Base-by-base conservation (phyloP, 35 echinoderm and acorn worm genomes). In the Apostichopus japonicus region DNA sequence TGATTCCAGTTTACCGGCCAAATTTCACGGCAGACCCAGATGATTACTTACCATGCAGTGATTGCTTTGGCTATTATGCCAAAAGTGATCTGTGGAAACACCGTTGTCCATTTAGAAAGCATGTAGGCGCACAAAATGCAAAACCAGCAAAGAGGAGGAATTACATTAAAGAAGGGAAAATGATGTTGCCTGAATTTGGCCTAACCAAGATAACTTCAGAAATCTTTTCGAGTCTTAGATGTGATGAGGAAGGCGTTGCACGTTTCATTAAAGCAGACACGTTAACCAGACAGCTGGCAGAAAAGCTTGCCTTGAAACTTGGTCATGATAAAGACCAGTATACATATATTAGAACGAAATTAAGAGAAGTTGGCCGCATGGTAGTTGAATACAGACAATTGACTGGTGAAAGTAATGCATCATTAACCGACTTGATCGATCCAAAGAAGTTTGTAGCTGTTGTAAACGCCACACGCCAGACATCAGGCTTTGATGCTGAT, bases 41-140 rank as follows among this genome's bases (percentile, higher is more conserved):
- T 76, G 82, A 97, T 58, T 95, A 97, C 72, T 63, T 95, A 86
- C 96, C 92, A 52, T 97, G 96, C 89, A 90, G n/a, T 86, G 78
- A 86, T 55, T 97, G 96, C 51, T 79, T 77, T 86, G 93, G 93
- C 14, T 97, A 93, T 92, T 97, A 84, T 88, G 79, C 91, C n/a
- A 97, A 95, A 93, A 84, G 87, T 75, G 96, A 94, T 10, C 56
- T 97, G 78, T 93, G 96, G 92, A 95, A 95, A 87, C 96, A 97
- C 77, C 67, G 80, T 5, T 95, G 96, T 78, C 82, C 93, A 77
- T 16, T 96, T 17, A 75, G 86, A 72, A 56, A 87, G n/a, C 84
- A 15, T 59, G 5, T 56, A 56, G 84, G 5, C 6, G 0, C 15
- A 87, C 19, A 22, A 62, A 56, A 56, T 80, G 67, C 92, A 3